Evolutionary conservation across 1,140 invertebrate species (phyloP).

Genomic region (Leptoteleia sp.): DNA sequence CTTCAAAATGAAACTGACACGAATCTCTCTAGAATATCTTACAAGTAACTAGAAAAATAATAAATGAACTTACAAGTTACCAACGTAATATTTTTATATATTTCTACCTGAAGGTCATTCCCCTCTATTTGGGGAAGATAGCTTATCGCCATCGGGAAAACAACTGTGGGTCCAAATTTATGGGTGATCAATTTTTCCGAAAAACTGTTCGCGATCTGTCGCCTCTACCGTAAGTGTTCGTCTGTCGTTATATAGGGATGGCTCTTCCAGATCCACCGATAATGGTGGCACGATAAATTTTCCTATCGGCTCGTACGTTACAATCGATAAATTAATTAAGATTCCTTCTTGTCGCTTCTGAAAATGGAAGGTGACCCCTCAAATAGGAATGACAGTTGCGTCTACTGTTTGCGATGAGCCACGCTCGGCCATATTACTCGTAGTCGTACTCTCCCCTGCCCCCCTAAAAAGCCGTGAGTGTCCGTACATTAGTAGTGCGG

Average conservation of each 20-base stretch:
- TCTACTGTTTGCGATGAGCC: constrained; percentile 44
- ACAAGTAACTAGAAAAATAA: too few species aligned
- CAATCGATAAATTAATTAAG: constrained; percentile 44
- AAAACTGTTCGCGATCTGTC: too few species aligned
- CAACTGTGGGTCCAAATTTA: not conserved
- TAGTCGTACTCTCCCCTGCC: not conserved
- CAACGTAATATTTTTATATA: too few species aligned
- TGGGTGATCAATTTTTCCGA: not conserved
- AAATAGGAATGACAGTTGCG: constrained; percentile 53
- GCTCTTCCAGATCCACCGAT: too few species aligned
- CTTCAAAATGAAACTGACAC: too few species aligned
- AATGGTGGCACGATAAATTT: constrained; percentile 14
- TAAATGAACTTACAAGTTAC: too few species aligned
- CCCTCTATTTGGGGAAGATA: too few species aligned
- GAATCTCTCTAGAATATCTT: too few species aligned
- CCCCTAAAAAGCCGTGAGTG: constrained; percentile 25
- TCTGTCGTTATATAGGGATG: too few species aligned
- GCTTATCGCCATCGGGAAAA: too few species aligned
- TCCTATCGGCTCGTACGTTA: constrained; percentile 9
- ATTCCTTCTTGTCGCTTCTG: constrained; percentile 2
- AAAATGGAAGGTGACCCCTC: constrained; percentile 38
- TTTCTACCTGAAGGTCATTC: too few species aligned
- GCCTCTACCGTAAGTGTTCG: not conserved
- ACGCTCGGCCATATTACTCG: constrained; percentile 18
- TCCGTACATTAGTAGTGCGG: constrained; percentile 37